phyloP scores from a whole-genome alignment of 2,797 vertebrate genomes.

The Alouatta caraya region DNA sequence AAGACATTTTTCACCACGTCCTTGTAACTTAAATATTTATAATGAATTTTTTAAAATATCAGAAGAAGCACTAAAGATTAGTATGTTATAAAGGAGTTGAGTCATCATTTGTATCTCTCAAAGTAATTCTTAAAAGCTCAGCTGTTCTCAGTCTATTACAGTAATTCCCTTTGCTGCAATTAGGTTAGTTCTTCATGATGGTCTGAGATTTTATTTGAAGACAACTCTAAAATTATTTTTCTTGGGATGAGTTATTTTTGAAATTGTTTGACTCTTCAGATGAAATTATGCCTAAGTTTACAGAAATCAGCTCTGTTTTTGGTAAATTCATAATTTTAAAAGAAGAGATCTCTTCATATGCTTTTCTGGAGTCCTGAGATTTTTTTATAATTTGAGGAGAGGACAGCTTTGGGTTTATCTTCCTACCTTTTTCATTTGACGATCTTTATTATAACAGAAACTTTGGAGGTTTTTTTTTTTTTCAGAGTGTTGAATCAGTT shows the following conservation, averaged over 20 bases:
- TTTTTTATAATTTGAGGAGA: neutral
- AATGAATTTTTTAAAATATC: neutral
- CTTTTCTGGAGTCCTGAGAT: neutral
- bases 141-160: neutral
- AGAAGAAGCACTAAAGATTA: neutral
- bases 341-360: neutral
- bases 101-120: neutral
- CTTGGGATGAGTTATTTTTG: neutral
- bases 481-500: neutral
- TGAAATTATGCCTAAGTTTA: neutral
- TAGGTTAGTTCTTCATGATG: neutral
- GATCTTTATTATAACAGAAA: conserved; percentile 3
- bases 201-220: neutral
- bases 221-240: conserved; percentile 22
- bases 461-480: neutral
- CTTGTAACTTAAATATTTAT: conserved; percentile 10
- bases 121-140: neutral
- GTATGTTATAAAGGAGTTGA: neutral
- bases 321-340: neutral
- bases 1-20: neutral
- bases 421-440: neutral
- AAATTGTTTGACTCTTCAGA: neutral
- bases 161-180: neutral
- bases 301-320: neutral
- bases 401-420: neutral